A percentile compares a stretch with the other conserved stretches of the same genome.
These are phyloP conservation scores for Carassius gibelio DNA, from an alignment of 2,113 vertebrate genomes.

Conservation along the genomic window DNA sequence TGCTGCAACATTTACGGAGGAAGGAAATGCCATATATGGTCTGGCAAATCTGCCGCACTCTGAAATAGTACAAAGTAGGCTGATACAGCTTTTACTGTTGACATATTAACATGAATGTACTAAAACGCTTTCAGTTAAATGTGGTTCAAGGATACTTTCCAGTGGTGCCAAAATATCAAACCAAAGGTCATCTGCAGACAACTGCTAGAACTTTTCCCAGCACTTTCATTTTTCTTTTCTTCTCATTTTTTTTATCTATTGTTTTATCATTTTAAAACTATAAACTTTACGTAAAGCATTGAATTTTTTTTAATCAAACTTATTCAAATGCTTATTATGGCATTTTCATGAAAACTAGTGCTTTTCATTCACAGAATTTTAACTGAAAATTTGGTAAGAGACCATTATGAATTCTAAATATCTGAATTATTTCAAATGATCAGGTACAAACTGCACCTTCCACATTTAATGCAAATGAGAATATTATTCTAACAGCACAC, in stretches of 20 bases:
- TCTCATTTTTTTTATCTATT: neutral
- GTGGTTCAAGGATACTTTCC: slow-evolving; percentile 16
- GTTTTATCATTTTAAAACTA: neutral
- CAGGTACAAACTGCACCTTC: neutral
- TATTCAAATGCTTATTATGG: neutral
- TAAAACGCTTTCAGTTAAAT: neutral
- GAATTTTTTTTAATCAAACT: neutral
- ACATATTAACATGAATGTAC: neutral
- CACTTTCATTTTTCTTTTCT: neutral
- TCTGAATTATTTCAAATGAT: neutral
- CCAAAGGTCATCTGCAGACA: neutral
- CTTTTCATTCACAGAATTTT: neutral
- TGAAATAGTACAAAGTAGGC: neutral
- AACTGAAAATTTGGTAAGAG: neutral
- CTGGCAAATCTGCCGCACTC: neutral
- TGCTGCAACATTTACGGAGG: slow-evolving; percentile 49
- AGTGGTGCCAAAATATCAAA: neutral
- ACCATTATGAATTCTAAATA: neutral
- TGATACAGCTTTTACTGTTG: neutral
- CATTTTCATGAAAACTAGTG: neutral
- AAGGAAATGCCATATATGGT: slow-evolving; percentile 62
- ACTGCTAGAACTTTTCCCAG: neutral
- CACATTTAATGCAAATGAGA: slow-evolving; percentile 15
- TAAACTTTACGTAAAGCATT: neutral
- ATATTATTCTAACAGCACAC: neutral